These are phyloP conservation scores for Poicephalus meyeri DNA, from an alignment of 2,113 vertebrate genomes.

Conservation along the genomic window DNA sequence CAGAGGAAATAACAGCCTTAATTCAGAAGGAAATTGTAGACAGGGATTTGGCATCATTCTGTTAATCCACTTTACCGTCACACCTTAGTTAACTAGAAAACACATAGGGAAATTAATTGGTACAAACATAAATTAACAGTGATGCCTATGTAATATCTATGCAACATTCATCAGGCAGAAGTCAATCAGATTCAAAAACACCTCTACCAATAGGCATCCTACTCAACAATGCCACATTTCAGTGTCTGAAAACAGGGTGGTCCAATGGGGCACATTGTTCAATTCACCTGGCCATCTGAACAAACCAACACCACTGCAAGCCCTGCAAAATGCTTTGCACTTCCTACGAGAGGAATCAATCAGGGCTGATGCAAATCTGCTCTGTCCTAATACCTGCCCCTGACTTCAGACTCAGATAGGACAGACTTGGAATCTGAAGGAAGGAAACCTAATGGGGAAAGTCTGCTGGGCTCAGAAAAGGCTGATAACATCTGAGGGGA, in stretches of 20 bases:
- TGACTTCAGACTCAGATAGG: not conserved
- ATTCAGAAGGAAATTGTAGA: not conserved
- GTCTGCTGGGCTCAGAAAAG: not conserved
- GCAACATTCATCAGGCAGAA: not conserved
- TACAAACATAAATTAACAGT: not conserved
- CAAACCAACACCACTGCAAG: not conserved
- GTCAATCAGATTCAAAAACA: not conserved
- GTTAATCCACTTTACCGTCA: constrained; percentile 10
- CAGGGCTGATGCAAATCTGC: not conserved
- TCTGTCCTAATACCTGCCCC: not conserved
- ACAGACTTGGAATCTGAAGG: not conserved
- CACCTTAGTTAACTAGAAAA: constrained; percentile 29
- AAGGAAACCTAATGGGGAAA: not conserved
- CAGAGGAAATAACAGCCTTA: not conserved
- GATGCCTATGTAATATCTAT: not conserved
- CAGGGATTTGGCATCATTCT: not conserved
- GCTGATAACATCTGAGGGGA: not conserved
- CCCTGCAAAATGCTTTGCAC: not conserved
- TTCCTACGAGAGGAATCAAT: not conserved
- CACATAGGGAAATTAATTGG: not conserved
- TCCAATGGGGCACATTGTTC: not conserved
- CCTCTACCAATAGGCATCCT: not conserved
- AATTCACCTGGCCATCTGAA: not conserved
- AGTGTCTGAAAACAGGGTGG: not conserved
- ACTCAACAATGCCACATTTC: not conserved